These are phyloP conservation scores for Saccopteryx bilineata DNA, from an alignment of 2,113 vertebrate species.

Conservation along the genomic window DNA sequence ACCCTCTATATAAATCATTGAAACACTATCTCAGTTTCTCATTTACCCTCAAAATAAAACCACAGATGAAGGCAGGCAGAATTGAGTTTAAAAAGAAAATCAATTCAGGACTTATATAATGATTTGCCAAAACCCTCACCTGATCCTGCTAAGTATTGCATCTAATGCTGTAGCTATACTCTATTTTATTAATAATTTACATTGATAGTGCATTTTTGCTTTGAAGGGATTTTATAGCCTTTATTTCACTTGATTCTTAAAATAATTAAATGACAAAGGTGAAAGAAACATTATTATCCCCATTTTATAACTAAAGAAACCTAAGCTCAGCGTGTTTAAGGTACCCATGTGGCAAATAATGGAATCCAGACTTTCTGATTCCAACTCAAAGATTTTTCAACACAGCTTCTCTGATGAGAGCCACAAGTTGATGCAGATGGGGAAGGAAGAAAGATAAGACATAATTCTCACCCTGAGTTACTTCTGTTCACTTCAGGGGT, in stretches of 20 bases:
- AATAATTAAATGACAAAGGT: neutral
- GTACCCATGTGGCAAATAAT: neutral
- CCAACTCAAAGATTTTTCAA: neutral
- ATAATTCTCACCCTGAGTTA: slow-evolving; percentile 70
- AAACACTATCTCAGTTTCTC: neutral
- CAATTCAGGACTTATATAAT: neutral
- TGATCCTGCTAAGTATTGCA: neutral
- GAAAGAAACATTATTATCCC: neutral
- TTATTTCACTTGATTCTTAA: slow-evolving; percentile 4
- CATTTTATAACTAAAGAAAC: neutral
- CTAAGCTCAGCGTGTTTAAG: neutral
- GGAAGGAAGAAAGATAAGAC: slow-evolving; percentile 30
- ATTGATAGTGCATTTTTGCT: neutral
- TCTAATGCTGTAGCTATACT: neutral
- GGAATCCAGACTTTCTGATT: neutral
- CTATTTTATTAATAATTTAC: slow-evolving; percentile 39
- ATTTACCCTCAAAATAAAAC: slow-evolving; percentile 58
- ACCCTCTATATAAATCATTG: neutral
- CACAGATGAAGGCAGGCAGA: neutral
- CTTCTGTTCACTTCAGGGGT: slow-evolving; percentile 66
- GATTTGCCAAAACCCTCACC: neutral
- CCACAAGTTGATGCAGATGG: neutral
- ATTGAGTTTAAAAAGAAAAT: neutral
- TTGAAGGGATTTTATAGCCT: slow-evolving; percentile 24
- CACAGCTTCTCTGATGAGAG: neutral